These are phyloP conservation scores for Aegotheles bennettii DNA, from an alignment of 2,113 vertebrate species.

Conservation along the genomic window DNA sequence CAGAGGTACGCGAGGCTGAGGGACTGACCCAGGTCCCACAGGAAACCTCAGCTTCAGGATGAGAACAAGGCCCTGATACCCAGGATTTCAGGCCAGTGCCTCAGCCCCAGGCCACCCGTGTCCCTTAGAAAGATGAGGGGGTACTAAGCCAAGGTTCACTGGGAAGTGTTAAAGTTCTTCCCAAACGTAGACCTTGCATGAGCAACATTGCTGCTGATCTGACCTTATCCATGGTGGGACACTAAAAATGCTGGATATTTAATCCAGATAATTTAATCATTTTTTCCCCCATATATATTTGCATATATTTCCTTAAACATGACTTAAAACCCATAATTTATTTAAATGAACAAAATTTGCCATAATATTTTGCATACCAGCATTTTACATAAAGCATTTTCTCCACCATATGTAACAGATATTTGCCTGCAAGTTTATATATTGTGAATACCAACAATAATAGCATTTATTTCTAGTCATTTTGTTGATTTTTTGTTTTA, in stretches of 20 bases:
- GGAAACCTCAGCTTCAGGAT: conserved; percentile 54
- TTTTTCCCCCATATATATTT: background rate
- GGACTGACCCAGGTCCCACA: conserved; percentile 35
- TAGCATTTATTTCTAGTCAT: background rate
- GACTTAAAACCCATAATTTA: background rate
- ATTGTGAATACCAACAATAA: background rate
- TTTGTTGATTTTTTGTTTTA: background rate
- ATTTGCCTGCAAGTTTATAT: background rate
- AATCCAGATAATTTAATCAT: background rate
- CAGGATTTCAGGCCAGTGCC: conserved; percentile 30
- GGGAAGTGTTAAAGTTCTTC: background rate
- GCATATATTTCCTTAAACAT: conserved; percentile 15
- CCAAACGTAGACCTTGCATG: background rate
- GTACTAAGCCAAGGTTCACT: conserved; percentile 17
- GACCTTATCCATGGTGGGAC: background rate
- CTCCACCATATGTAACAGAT: background rate
- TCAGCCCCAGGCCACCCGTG: background rate
- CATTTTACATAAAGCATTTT: background rate
- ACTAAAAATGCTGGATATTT: background rate
- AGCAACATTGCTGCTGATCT: background rate
- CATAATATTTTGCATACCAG: background rate
- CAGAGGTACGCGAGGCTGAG: conserved; percentile 49
- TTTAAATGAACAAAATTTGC: background rate
- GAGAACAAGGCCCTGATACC: conserved; percentile 60
- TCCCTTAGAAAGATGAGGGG: background rate